A percentile compares a stretch with the other conserved stretches of the same genome.
These are phyloP conservation scores for Aleiodes sp. DNA, from an alignment of 1,140 invertebrate species.

Conservation along the genomic window DNA sequence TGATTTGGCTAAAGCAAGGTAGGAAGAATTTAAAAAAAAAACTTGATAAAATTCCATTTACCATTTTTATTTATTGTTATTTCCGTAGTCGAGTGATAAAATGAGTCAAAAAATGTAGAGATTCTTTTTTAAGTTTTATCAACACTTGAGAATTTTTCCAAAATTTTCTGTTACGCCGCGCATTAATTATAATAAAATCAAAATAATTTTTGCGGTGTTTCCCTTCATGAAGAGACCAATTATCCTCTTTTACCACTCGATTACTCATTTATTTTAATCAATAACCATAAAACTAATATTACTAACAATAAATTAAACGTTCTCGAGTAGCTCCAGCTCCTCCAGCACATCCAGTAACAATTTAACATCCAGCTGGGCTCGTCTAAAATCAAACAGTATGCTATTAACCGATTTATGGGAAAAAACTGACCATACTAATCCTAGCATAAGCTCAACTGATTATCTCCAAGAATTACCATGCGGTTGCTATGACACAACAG, in stretches of 20 bases:
- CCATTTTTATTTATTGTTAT: too few relatives aligned
- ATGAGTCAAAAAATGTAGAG: too few relatives aligned
- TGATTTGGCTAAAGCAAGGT: conserved; percentile 53
- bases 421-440: conserved; percentile 35
- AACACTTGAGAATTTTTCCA: too few relatives aligned
- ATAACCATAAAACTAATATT: neutral
- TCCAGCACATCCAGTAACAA: conserved; percentile 49
- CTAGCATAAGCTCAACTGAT: conserved; percentile 44
- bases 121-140: too few relatives aligned
- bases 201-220: too few relatives aligned
- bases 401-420: conserved; percentile 50
- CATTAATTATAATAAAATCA: too few relatives aligned
- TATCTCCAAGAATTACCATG: conserved; percentile 41
- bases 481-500: conserved; percentile 33
- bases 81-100: too few relatives aligned
- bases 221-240: too few relatives aligned
- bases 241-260: too few relatives aligned
- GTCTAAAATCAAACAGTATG: conserved; percentile 58
- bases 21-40: conserved; percentile 31
- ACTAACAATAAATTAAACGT: neutral
- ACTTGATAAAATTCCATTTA: neutral
- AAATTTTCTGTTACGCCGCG: too few relatives aligned
- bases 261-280: neutral
- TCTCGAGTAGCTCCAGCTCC: neutral
- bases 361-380: conserved; percentile 53